phyloP scores from a whole-genome alignment of 2,888 invertebrate species.

The Aspidiotus rigidus region DNA sequence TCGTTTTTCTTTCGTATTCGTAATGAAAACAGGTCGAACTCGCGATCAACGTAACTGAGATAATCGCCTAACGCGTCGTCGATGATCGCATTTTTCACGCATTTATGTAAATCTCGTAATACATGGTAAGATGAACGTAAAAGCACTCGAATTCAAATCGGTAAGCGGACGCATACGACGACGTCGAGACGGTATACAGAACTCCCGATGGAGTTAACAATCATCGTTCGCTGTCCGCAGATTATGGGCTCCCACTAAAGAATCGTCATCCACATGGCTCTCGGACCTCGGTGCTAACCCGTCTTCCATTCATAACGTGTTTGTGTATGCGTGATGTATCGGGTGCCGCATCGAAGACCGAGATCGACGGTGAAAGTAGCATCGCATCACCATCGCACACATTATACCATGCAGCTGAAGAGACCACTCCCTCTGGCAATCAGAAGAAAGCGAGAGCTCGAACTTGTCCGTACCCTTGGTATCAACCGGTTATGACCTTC shows the following conservation, averaged over 20 bases:
- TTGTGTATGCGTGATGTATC: conserved; percentile 6
- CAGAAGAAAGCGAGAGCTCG: conserved; percentile 28
- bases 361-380: conserved; percentile 20
- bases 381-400: conserved; percentile 4
- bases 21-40: no score
- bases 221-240: conserved; percentile 1
- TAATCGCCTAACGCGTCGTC: no score
- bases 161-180: no score
- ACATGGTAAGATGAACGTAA: no score
- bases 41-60: no score
- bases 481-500: conserved; percentile 31
- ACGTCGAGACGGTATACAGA: background rate
- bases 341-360: background rate
- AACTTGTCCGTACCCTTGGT: conserved; percentile 22
- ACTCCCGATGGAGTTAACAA: conserved; percentile 6
- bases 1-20: no score
- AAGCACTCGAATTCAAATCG: no score
- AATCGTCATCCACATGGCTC: conserved; percentile 11
- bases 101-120: no score
- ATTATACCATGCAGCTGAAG: background rate
- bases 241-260: conserved; percentile 20
- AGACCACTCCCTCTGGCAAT: conserved; percentile 18
- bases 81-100: no score
- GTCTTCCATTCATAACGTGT: conserved; percentile 11
- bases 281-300: conserved; percentile 18